Evolutionary conservation across 2,113 vertebrate species (phyloP).

Genomic region (Stictonetta naevosa): DNA sequence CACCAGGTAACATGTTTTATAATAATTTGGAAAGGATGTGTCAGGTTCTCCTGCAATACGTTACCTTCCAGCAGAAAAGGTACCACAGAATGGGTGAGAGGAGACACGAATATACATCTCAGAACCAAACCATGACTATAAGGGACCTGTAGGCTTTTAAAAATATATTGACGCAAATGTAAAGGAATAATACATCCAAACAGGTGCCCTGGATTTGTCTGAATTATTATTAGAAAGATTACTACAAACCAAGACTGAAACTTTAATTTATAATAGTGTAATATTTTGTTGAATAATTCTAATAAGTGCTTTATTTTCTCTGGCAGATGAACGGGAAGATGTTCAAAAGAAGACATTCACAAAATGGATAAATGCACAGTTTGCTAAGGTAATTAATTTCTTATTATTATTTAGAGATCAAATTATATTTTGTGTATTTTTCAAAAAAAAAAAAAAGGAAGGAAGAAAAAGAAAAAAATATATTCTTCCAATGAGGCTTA

Average conservation of each 20-base stretch:
- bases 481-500: not conserved
- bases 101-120: not conserved
- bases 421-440: not conserved
- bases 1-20: not conserved
- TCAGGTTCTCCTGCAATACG: not conserved
- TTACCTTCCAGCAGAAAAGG: not conserved
- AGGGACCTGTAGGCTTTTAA: not conserved
- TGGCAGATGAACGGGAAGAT: slow-evolving; percentile 97
- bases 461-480: not conserved
- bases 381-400: slow-evolving; percentile 90
- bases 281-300: not conserved
- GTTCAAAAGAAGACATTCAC: slow-evolving; percentile 99
- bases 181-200: not conserved
- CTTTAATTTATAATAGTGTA: not conserved
- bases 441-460: not conserved
- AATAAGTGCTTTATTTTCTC: slow-evolving; percentile 30
- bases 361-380: slow-evolving; percentile 98
- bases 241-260: not conserved
- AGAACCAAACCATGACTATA: not conserved
- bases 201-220: not conserved
- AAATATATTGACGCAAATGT: not conserved
- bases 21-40: not conserved
- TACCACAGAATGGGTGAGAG: not conserved
- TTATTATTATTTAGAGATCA: not conserved
- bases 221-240: not conserved